Percentiles rank a stretch among this genome's conserved stretches.
phyloP scores from a whole-genome alignment of 2,888 invertebrate genomes.

The Tigriopus californicus region DNA sequence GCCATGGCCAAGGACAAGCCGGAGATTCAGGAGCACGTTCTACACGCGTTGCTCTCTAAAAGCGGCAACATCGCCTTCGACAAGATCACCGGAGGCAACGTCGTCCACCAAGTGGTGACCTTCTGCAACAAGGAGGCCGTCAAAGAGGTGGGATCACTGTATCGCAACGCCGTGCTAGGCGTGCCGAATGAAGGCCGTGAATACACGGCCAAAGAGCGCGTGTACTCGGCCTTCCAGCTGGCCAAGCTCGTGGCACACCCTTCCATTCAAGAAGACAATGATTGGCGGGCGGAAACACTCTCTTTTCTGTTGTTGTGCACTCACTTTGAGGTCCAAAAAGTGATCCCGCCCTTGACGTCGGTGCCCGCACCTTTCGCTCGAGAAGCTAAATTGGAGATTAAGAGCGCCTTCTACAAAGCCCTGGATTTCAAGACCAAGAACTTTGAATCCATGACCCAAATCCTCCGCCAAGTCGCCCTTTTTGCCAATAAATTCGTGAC shows the following conservation, averaged over 20 bases:
- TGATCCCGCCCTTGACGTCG: not conserved
- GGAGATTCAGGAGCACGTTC: not conserved
- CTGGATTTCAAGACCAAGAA: constrained; percentile 46
- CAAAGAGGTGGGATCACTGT: not conserved
- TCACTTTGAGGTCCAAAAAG: constrained; percentile 29
- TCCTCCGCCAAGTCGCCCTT: constrained; percentile 37
- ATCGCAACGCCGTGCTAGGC: not conserved
- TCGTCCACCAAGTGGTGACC: not conserved
- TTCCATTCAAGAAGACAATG: constrained; percentile 35
- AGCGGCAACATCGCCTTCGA: not conserved
- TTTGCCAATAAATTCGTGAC: constrained; percentile 35
- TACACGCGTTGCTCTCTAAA: not conserved
- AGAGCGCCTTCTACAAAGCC: constrained; percentile 45
- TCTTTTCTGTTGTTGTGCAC: constrained; percentile 43
- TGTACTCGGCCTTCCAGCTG: constrained; percentile 15
- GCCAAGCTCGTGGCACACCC: constrained; percentile 34
- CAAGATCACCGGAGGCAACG: constrained; percentile 1
- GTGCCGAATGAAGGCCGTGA: not conserved
- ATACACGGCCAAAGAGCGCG: constrained; percentile 9
- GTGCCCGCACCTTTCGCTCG: not conserved
- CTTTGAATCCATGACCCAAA: constrained; percentile 39
- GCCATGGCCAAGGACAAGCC: not conserved
- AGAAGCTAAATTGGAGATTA: constrained; percentile 10
- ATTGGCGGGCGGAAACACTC: constrained; percentile 46
- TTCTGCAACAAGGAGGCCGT: not conserved